Percentiles rank a stretch among this genome's conserved stretches.
Conservation (phyloP, 2,888 invertebrate genomes). For the Slavum lentiscoides region DNA sequence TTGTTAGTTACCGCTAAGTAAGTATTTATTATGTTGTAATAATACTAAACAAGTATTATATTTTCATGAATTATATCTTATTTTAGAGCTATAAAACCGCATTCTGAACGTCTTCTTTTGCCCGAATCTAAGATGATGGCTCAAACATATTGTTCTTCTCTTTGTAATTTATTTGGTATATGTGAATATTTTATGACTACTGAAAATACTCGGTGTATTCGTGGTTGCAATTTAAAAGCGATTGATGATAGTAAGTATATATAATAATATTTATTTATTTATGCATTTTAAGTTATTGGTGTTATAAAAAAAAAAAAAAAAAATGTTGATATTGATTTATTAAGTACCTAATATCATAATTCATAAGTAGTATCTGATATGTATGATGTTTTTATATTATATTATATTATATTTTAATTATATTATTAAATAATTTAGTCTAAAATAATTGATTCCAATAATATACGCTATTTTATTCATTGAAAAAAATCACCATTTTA, state of each 20-base stretch:
- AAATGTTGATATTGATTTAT: background rate
- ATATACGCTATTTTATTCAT: too few relatives aligned
- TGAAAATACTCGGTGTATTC: background rate
- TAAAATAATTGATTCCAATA: too few relatives aligned
- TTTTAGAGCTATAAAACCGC: background rate
- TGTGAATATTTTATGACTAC: constrained; percentile 39
- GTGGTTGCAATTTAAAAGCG: background rate
- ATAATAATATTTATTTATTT: background rate
- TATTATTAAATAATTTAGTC: too few relatives aligned
- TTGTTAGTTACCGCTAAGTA: background rate
- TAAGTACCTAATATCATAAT: too few relatives aligned
- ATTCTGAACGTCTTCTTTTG: background rate
- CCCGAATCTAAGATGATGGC: constrained; percentile 24
- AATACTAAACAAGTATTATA: background rate
- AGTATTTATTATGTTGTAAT: background rate
- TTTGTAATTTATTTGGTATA: constrained; percentile 40
- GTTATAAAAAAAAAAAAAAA: background rate
- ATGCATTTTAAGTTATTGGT: background rate
- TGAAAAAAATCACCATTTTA: too few relatives aligned
- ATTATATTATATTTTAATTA: too few relatives aligned
- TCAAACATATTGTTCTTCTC: constrained; percentile 23
- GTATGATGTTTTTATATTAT: too few relatives aligned
- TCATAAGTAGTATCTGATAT: too few relatives aligned
- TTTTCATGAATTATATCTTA: background rate
- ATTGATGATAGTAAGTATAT: background rate